A percentile compares a stretch with the other conserved stretches of the same genome.
phyloP scores from a whole-genome alignment of 1,140 invertebrate genomes.

The Zaprionus ornatus region DNA sequence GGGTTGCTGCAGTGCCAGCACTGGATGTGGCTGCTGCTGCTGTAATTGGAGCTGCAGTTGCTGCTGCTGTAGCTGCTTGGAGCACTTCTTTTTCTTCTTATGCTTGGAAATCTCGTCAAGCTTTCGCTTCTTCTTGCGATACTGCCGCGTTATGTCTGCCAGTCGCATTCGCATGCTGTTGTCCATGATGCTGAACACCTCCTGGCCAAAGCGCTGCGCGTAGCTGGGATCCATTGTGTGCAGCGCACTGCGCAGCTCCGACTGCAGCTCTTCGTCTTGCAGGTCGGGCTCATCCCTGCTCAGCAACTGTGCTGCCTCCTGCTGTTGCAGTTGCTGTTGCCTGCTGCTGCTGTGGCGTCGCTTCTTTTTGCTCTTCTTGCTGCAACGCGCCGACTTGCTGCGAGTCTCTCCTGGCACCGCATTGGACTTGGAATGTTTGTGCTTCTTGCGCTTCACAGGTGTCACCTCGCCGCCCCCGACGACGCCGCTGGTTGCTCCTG shows the following conservation, averaged over 20 bases:
- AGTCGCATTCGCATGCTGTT: constrained; percentile 91
- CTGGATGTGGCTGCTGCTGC: constrained; percentile 42
- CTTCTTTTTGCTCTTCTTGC: constrained; percentile 81
- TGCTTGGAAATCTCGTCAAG: constrained; percentile 87
- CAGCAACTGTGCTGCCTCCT: constrained; percentile 14
- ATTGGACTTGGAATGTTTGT: constrained; percentile 83
- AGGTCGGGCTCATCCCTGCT: constrained; percentile 61
- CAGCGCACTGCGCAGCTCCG: constrained; percentile 71
- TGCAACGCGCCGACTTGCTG: constrained; percentile 73
- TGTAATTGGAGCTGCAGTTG: constrained; percentile 33
- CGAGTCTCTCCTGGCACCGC: constrained; percentile 65
- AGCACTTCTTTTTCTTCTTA: constrained; percentile 79
- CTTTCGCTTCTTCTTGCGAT: constrained; percentile 92
- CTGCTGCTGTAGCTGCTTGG: constrained; percentile 52
- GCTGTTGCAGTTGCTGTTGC: constrained; percentile 34
- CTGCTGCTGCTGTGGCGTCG: constrained; percentile 58
- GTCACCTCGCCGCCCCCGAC: constrained; percentile 33
- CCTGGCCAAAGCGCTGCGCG: constrained; percentile 83
- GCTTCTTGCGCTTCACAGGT: constrained; percentile 77
- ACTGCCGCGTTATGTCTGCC: constrained; percentile 91
- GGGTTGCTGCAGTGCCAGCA: constrained; percentile 25
- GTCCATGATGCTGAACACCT: constrained; percentile 90
- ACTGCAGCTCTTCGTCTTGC: constrained; percentile 83
- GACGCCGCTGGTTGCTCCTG: background rate
- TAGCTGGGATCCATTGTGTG: constrained; percentile 69